Conservation (phyloP, 2,888 invertebrate species). For the Sminthurinus aureus region DNA sequence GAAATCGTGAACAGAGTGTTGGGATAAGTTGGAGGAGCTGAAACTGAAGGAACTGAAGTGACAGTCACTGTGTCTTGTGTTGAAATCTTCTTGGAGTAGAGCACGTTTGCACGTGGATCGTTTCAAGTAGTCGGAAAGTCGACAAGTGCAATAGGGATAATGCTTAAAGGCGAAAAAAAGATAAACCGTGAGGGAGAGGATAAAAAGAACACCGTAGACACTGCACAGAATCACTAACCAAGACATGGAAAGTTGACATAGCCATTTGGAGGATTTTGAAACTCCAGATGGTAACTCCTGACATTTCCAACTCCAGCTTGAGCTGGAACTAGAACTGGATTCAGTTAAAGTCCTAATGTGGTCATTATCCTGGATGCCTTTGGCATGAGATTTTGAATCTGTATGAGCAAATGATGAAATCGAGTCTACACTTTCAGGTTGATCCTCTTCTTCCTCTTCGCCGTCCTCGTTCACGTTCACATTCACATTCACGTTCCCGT, state of each 20-base stretch:
- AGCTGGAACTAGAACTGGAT: background rate
- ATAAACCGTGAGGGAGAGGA: constrained; percentile 34
- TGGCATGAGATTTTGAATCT: background rate
- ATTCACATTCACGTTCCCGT: background rate
- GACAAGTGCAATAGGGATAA: constrained; percentile 26
- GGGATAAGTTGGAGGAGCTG: background rate
- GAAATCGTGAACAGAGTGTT: background rate
- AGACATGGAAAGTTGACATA: constrained; percentile 39
- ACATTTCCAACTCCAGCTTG: background rate
- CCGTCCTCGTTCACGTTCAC: background rate
- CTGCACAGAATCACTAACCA: constrained; percentile 34
- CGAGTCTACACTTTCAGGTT: background rate
- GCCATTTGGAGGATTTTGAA: constrained; percentile 8
- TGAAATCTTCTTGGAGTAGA: constrained; percentile 21
- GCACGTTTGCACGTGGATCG: constrained; percentile 29
- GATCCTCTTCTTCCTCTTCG: background rate
- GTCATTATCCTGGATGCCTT: constrained; percentile 24
- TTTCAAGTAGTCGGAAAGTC: background rate
- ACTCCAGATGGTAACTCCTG: background rate
- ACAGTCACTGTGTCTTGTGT: background rate
- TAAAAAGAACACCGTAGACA: constrained; percentile 36
- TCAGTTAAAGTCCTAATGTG: constrained; percentile 29
- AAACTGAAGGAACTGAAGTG: background rate
- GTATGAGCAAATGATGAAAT: constrained; percentile 33
- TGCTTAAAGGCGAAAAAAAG: constrained; percentile 34